A percentile compares a stretch with the other conserved stretches of the same genome.
Conservation (phyloP, 1,140 invertebrate genomes). For the Muscidifurax raptorellus region DNA sequence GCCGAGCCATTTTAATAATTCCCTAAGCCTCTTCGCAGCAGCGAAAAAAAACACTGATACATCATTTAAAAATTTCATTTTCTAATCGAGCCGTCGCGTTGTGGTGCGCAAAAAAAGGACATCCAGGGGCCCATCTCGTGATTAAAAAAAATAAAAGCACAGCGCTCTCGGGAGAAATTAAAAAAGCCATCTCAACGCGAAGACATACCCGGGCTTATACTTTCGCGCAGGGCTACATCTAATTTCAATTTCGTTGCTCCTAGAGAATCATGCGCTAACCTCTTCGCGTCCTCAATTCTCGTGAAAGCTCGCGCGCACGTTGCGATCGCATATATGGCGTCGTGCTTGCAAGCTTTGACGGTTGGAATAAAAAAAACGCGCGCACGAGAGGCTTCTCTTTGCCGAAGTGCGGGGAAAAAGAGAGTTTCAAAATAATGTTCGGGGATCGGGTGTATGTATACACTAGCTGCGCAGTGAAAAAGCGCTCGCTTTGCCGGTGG, state of each 20-base stretch:
- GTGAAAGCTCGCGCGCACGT: conserved; percentile 41
- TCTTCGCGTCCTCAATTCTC: conserved; percentile 28
- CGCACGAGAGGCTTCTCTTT: background rate
- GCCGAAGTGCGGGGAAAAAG: background rate
- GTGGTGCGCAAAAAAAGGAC: no score
- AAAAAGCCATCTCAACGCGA: conserved; percentile 21
- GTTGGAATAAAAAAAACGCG: conserved; percentile 11
- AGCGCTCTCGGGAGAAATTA: conserved; percentile 29
- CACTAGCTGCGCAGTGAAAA: conserved; percentile 7
- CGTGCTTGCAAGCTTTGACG: conserved; percentile 10
- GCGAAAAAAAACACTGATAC: background rate
- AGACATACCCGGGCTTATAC: background rate
- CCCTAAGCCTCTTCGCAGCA: no score
- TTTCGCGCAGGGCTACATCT: conserved; percentile 32
- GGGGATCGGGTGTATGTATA: background rate
- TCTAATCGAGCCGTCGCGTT: background rate
- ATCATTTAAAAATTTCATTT: background rate
- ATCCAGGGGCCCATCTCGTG: background rate
- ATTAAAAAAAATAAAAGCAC: conserved; percentile 22
- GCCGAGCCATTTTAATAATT: no score
- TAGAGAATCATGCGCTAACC: conserved; percentile 5
- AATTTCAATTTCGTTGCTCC: conserved; percentile 45
- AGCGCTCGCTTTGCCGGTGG: conserved; percentile 9
- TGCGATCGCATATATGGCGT: conserved; percentile 21
- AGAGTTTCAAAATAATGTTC: conserved; percentile 35